phyloP scores from a whole-genome alignment of 2,797 vertebrate genomes.

The Paramormyrops hopkinsi region DNA sequence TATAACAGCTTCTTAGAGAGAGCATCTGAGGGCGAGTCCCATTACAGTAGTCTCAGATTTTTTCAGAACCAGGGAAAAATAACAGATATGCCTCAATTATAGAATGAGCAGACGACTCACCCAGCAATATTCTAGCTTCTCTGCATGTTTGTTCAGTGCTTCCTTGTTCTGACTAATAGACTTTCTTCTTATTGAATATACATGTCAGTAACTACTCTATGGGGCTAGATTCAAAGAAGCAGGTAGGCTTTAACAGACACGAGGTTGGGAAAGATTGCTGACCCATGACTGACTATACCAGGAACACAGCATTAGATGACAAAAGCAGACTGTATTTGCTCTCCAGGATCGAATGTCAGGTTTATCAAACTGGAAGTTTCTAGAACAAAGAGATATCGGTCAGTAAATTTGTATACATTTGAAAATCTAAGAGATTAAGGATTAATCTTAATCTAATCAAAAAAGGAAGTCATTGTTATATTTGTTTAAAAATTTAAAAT shows the following conservation, averaged over 20 bases:
- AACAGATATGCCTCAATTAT: neutral
- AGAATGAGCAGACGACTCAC: neutral
- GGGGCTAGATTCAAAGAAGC: neutral
- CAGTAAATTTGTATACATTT: slow-evolving; percentile 18
- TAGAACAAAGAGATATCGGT: neutral
- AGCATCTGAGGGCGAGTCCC: neutral
- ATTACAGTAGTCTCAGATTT: neutral
- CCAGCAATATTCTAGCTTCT: neutral
- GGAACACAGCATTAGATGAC: neutral
- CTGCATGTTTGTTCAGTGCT: neutral
- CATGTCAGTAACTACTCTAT: neutral
- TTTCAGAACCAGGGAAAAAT: neutral
- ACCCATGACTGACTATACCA: neutral
- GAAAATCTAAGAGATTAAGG: slow-evolving; percentile 7
- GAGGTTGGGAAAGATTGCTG: neutral
- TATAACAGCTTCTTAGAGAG: neutral
- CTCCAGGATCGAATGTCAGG: neutral
- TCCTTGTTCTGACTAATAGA: neutral
- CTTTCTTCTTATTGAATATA: neutral
- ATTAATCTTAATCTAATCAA: neutral
- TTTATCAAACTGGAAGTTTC: neutral
- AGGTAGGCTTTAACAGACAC: neutral
- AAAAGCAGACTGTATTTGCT: neutral
- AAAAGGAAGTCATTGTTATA: neutral
- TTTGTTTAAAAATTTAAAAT: neutral